Evolutionary conservation across 2,113 vertebrate species (phyloP), one percentile per base, ranked within the genome.

Genomic region (Sterrhoptilus dennistouni): DNA sequence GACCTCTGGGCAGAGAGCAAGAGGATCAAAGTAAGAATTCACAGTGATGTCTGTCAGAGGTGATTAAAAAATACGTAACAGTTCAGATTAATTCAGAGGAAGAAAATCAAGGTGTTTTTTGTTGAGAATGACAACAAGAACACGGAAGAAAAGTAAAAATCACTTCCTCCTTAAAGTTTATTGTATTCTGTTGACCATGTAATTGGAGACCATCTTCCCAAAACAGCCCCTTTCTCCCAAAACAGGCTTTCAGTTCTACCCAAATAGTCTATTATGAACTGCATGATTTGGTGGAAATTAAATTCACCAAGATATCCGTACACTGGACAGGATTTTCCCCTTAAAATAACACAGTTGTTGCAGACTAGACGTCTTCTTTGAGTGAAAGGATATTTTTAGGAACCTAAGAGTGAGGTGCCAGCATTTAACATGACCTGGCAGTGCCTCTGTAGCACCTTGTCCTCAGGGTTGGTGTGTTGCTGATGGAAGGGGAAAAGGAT

Each of bases 1-100:
- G 42, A 61, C 57, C 70, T 93, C 53, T 83, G 53, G 53, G 52
- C 78, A 60, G 78, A 81, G 38, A 81, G 38, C 56, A 38, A 61
- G 33, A 69, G 19, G 38, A 76, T 87, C 82, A 74, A 90, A 92
- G 50, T 50, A 82, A 89, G 54, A 94, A 87, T 88, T 89, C 69
- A 94, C 84, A 79, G 33, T 72, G 52, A 27, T 79, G 56, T 56
- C 83, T 92, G 1, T 38, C 79, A 81, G 80, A 92, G 80, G 22
- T 69, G 29, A 35, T 45, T 89, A 76, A 38, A 68, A 18, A 71
- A 60, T 56, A 75, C 4, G 0, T 23, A 44, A 64, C 23, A 45
- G n/a, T 49, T 77, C 59, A 85, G 50, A n/a, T 25, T 50, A 47
- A 49, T 29, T 44, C 6, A 12, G 42, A 16, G 42, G 1, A 4